Evolutionary conservation across 1,140 invertebrate genomes (phyloP).

Genomic region (Calliphora vicina): DNA sequence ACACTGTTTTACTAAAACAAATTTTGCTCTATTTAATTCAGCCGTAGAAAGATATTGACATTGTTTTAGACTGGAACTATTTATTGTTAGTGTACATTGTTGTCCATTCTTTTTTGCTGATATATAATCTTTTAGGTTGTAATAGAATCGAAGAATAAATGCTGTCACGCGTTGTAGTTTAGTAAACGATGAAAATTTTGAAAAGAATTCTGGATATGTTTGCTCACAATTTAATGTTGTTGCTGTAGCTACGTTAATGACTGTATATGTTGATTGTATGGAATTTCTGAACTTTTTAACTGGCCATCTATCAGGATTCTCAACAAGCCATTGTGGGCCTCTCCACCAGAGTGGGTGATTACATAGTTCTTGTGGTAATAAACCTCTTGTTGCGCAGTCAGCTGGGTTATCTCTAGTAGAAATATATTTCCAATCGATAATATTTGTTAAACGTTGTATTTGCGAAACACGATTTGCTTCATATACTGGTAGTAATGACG

Average conservation of each 20-base stretch:
- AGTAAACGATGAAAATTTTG: background rate
- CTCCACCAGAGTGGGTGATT: background rate
- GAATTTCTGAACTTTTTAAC: background rate
- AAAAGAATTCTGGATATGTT: background rate
- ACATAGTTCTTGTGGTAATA: background rate
- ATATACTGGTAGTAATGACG: background rate
- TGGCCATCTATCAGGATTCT: background rate
- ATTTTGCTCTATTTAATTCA: background rate
- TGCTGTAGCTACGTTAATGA: background rate
- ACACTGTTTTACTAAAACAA: background rate
- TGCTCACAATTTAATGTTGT: background rate
- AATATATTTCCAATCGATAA: constrained; percentile 3
- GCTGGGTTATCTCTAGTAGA: background rate
- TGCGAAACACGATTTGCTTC: background rate
- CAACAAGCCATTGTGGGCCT: background rate
- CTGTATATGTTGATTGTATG: background rate
- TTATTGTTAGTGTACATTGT: background rate
- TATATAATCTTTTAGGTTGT: background rate
- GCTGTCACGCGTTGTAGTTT: background rate
- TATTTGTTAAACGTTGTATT: background rate
- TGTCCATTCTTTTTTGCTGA: background rate
- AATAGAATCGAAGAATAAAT: background rate
- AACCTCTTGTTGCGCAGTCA: background rate
- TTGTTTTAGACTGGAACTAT: background rate
- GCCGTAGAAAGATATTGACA: background rate